A percentile compares a stretch with the other conserved stretches of the same genome.
Evolutionary conservation across 2,113 vertebrate species (phyloP).

Genomic region (Dasyurus viverrinus): DNA sequence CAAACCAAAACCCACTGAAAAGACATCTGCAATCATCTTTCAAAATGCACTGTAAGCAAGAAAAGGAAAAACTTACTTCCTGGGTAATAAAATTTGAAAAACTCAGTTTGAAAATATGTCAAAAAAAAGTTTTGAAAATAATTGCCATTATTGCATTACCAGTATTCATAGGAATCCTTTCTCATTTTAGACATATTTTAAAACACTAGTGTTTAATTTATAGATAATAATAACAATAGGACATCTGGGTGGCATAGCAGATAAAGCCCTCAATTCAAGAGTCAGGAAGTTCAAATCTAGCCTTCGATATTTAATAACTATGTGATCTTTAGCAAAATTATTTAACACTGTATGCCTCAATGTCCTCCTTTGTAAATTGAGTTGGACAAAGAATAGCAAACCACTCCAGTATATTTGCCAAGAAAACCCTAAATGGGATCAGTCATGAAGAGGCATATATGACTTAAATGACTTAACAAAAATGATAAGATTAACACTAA

Average conservation of each 20-base stretch:
- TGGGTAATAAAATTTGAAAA: constrained; percentile 54
- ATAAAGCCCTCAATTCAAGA: not conserved
- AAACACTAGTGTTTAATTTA: constrained; percentile 10
- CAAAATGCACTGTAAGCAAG: constrained; percentile 48
- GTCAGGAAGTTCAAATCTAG: not conserved
- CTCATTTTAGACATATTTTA: constrained; percentile 19
- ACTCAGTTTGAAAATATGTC: not conserved
- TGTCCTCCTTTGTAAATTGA: not conserved
- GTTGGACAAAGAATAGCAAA: not conserved
- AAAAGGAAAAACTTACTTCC: constrained; percentile 39
- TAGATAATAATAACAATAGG: constrained; percentile 1
- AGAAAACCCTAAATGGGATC: not conserved
- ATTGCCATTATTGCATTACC: not conserved
- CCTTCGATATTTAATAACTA: not conserved
- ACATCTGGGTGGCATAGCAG: not conserved
- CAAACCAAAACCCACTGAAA: constrained; percentile 60
- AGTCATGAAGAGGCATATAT: not conserved
- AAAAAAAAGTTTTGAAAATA: constrained; percentile 42
- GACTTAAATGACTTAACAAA: not conserved
- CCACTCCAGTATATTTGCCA: not conserved
- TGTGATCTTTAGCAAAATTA: not conserved
- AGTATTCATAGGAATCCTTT: constrained; percentile 1
- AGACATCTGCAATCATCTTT: constrained; percentile 43
- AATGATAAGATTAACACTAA: not conserved
- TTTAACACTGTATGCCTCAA: not conserved